A percentile compares a stretch with the other conserved stretches of the same genome.
Conservation (phyloP, 2,797 vertebrate species). For the Malurus splendens region DNA sequence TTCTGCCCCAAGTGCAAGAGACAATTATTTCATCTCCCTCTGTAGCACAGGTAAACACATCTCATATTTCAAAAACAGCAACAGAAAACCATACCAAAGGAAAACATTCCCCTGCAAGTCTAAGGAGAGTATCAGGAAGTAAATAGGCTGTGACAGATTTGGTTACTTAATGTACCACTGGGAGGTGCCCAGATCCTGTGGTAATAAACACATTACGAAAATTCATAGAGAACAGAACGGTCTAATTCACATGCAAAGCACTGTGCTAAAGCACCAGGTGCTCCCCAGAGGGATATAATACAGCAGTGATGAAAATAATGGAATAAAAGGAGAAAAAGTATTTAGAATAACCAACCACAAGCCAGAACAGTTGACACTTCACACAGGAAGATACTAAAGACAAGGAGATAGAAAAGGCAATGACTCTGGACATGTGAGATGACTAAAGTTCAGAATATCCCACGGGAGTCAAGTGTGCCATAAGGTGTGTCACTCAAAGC, state of each 20-base stretch:
- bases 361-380: neutral
- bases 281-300: neutral
- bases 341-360: neutral
- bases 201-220: slow-evolving; percentile 10
- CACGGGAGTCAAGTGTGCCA: neutral
- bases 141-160: slow-evolving; percentile 1
- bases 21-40: neutral
- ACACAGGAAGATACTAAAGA: neutral
- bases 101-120: neutral
- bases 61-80: neutral
- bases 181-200: slow-evolving; percentile 1
- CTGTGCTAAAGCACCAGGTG: neutral
- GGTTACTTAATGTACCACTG: neutral
- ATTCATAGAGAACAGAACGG: neutral
- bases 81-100: neutral
- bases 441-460: neutral
- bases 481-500: neutral
- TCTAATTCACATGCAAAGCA: neutral
- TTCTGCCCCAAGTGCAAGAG: neutral
- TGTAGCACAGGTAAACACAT: neutral
- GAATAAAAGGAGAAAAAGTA: neutral
- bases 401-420: neutral
- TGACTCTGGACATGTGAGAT: neutral
- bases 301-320: neutral
- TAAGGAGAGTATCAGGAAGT: neutral